Base-by-base conservation (phyloP, 2,113 vertebrate species). In the Rhinogobius similis region DNA sequence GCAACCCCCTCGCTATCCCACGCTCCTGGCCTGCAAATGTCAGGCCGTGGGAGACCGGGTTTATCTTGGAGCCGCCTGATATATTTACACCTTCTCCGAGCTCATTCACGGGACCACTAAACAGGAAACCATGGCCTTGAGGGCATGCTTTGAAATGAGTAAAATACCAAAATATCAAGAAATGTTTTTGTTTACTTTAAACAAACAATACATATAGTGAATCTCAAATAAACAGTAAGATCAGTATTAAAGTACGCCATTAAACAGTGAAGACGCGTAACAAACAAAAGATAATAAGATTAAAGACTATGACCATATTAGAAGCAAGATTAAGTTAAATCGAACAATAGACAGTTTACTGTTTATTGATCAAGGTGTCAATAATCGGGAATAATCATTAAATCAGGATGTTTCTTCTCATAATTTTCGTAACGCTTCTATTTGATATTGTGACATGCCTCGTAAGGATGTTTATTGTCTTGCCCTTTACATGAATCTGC, bases 21-120 rank as follows among this genome's bases (percentile, higher is more conserved):
- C 77, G 82, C 87, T 90, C 84, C 78, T 78, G 78, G 88, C 87
- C 82, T 75, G 89, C 87, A 92, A 92, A 92, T 92, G 90, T 91
- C 89, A 92, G 73, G 75, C 77, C 56, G 70, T 78, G 70, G 80
- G 86, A 90, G 76, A 86, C 78, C 72, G 62, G 82, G 89, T 91
- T 92, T 91, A 89, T 90, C 87, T 92, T 93, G 92, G 90, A 93
- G 71, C 44, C 0, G 62, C 20, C 21, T 76, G 70, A 82, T 91
- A 92, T 93, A 92, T 93, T 93, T 90, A 88, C 89, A 92, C 91
- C 83, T 87, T 80, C 82, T 55, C 61, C 53, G 24, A 46, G 32
- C 41, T 72, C 50, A 75, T 46, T 39, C 62, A 12, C 29, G 46
- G 56, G 55, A 55, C 56, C 52, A 74, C 16, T 74, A 67, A 72